phyloP scores from a whole-genome alignment of 2,888 invertebrate species.

The Cheilosia vulpina region DNA sequence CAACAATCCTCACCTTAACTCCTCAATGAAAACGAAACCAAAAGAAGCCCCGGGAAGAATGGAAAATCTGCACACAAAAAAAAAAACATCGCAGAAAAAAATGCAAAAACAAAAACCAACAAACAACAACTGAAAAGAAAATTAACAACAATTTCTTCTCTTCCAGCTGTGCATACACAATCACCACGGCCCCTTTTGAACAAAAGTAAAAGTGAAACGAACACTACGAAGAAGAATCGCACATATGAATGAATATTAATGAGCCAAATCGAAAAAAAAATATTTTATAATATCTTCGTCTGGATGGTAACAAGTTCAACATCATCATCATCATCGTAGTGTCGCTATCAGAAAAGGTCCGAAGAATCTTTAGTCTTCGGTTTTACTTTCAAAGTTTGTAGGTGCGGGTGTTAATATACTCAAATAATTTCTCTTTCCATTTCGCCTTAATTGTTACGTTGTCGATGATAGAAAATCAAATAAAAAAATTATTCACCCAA shows the following conservation, averaged over 20 bases:
- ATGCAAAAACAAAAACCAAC: neutral
- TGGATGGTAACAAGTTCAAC: constrained; percentile 60
- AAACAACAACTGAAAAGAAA: constrained; percentile 44
- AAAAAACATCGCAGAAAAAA: constrained; percentile 1
- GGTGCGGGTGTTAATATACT: constrained; percentile 4
- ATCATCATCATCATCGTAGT: neutral
- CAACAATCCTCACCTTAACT: constrained; percentile 41
- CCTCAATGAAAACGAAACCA: constrained; percentile 59
- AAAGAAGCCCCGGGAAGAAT: constrained; percentile 24
- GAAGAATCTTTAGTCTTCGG: constrained; percentile 13
- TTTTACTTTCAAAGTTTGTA: constrained; percentile 15
- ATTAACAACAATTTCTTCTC: constrained; percentile 52
- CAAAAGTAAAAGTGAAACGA: constrained; percentile 48
- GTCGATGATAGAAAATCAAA: constrained; percentile 6
- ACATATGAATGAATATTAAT: constrained; percentile 52
- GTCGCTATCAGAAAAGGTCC: no score
- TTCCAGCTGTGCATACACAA: neutral
- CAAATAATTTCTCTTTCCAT: constrained; percentile 43
- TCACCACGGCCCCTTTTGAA: neutral
- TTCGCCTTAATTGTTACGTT: constrained; percentile 10
- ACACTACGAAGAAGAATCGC: neutral
- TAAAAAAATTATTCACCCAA: neutral
- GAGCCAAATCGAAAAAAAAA: constrained; percentile 45
- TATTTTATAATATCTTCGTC: constrained; percentile 51
- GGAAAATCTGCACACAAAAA: constrained; percentile 5